Evolutionary conservation across 2,797 vertebrate genomes (phyloP).

Genomic region (Anguilla megastoma): DNA sequence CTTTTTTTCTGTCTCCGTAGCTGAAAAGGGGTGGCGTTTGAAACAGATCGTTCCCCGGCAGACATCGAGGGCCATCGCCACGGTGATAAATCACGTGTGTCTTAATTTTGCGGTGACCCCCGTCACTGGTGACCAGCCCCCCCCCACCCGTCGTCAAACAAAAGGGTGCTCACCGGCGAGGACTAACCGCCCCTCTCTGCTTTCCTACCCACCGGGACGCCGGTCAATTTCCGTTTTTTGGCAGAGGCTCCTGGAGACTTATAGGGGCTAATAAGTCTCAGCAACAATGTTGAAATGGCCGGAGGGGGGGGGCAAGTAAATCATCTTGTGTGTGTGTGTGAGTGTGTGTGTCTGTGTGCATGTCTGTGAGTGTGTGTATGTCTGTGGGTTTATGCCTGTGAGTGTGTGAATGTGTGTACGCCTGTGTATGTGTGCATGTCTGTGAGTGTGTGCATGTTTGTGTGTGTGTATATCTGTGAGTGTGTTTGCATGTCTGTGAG

Average conservation of each 20-base stretch:
- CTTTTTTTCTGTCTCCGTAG: background rate
- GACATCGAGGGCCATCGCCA: slow-evolving; percentile 62
- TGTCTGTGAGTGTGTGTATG: no score
- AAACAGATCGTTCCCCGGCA: background rate
- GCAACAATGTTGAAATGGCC: slow-evolving; percentile 50
- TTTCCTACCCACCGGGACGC: slow-evolving; percentile 55
- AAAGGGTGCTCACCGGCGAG: slow-evolving; percentile 54
- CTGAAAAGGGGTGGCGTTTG: background rate
- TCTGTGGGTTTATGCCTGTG: no score
- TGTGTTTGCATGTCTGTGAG: no score
- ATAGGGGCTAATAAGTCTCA: slow-evolving; percentile 1
- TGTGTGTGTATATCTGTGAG: background rate
- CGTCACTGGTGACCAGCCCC: background rate
- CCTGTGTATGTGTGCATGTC: no score
- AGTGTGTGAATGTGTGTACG: no score
- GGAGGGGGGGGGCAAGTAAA: slow-evolving; percentile 50
- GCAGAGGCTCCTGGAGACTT: slow-evolving; percentile 41
- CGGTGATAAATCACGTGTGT: slow-evolving; percentile 64
- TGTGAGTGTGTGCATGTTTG: no score
- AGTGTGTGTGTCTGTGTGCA: background rate
- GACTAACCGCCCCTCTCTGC: slow-evolving; percentile 60
- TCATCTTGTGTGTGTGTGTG: slow-evolving; percentile 17
- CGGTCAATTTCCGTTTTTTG: slow-evolving; percentile 69
- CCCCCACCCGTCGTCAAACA: slow-evolving; percentile 30
- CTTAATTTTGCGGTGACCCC: slow-evolving; percentile 59